Evolutionary conservation across 1,140 invertebrate genomes (phyloP).

Genomic region (Proctacanthus coquilletti): DNA sequence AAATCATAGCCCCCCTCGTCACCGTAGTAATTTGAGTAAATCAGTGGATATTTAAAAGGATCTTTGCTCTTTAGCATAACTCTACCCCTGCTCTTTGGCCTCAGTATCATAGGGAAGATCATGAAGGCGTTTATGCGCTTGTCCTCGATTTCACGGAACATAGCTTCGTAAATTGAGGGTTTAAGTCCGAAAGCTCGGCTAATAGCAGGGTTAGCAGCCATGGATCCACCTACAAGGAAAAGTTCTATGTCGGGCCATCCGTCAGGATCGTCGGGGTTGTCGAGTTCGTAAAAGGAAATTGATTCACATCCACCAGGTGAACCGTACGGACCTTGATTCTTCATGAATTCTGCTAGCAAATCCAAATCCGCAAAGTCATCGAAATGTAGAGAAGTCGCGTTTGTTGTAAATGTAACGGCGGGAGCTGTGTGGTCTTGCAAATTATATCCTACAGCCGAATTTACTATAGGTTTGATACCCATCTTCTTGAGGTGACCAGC

Average conservation of each 20-base stretch:
- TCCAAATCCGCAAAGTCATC: conserved; percentile 22
- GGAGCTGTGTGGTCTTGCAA: conserved; percentile 63
- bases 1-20: conserved; percentile 42
- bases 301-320: conserved; percentile 69
- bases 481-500: conserved; percentile 43
- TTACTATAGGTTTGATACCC: conserved; percentile 44
- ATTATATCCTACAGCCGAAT: conserved; percentile 64
- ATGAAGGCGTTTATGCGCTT: conserved; percentile 36
- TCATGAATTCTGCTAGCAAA: conserved; percentile 20
- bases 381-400: conserved; percentile 31
- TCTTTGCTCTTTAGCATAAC: conserved; percentile 49
- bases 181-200: conserved; percentile 39
- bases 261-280: conserved; percentile 40
- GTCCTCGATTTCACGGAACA: conserved; percentile 35
- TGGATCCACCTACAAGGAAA: conserved; percentile 40
- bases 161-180: conserved; percentile 35
- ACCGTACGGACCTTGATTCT: conserved; percentile 49
- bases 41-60: conserved; percentile 59
- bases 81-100: conserved; percentile 56
- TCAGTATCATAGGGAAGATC: conserved; percentile 52
- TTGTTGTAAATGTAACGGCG: conserved; percentile 50
- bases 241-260: conserved; percentile 63
- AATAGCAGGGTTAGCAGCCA: conserved; percentile 36
- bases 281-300: conserved; percentile 55
- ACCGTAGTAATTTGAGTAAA: conserved; percentile 66